phyloP scores from a whole-genome alignment of 2,797 vertebrate species.

The Sus cebifrons region DNA sequence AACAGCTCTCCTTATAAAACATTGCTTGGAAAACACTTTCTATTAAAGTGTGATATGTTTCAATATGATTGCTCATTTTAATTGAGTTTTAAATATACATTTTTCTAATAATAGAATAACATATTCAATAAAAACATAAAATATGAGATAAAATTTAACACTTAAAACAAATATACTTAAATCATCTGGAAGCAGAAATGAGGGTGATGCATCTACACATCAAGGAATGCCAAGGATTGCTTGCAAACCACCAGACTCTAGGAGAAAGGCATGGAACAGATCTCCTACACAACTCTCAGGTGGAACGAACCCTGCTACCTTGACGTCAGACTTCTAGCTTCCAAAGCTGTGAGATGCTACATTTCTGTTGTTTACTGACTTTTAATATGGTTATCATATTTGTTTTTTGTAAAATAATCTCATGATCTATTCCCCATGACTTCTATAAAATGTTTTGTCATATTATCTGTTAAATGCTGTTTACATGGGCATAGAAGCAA shows the following conservation, averaged over 20 bases:
- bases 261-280: not conserved
- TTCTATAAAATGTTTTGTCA: not conserved
- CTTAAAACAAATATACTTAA: not conserved
- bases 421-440: not conserved
- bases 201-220: too few relatives aligned
- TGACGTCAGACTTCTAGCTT: not conserved
- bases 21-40: not conserved
- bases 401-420: not conserved
- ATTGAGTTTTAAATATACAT: not conserved
- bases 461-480: not conserved
- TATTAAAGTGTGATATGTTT: not conserved
- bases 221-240: not conserved
- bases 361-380: not conserved
- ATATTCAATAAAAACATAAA: not conserved
- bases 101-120: not conserved
- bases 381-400: not conserved
- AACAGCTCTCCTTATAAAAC: not conserved
- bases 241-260: not conserved
- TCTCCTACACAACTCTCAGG: not conserved
- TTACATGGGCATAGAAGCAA: not conserved
- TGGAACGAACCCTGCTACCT: not conserved
- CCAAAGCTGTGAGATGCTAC: not conserved
- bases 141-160: not conserved
- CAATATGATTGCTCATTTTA: not conserved
- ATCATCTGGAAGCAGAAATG: not conserved